phyloP scores from a whole-genome alignment of 2,888 invertebrate genomes.

The Cenopis cana region DNA sequence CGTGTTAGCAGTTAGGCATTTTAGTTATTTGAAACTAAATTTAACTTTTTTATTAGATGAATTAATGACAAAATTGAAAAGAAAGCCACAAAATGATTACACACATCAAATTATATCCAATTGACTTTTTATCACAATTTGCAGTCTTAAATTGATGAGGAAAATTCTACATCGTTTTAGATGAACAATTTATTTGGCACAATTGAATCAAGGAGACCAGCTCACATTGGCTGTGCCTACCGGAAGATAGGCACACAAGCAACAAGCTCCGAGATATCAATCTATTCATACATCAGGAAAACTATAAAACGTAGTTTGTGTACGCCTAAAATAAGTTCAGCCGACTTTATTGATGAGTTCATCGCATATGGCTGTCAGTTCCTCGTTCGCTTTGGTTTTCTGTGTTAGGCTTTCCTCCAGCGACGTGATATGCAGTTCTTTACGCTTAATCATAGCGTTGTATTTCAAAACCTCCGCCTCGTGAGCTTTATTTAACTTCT shows the following conservation, averaged over 20 bases:
- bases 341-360: slow-evolving; percentile 91
- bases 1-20: slow-evolving; percentile 51
- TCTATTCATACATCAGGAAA: slow-evolving; percentile 57
- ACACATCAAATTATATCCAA: slow-evolving; percentile 34
- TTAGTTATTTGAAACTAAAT: neutral
- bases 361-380: slow-evolving; percentile 96
- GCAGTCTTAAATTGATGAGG: slow-evolving; percentile 69
- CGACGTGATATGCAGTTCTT: slow-evolving; percentile 93
- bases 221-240: slow-evolving; percentile 70
- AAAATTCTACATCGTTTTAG: slow-evolving; percentile 48
- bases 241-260: slow-evolving; percentile 71
- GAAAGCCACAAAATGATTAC: slow-evolving; percentile 6
- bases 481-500: slow-evolving; percentile 88
- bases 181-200: slow-evolving; percentile 69
- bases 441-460: slow-evolving; percentile 93
- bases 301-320: slow-evolving; percentile 55
- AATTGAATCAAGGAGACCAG: slow-evolving; percentile 54
- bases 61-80: slow-evolving; percentile 20
- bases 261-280: slow-evolving; percentile 57
- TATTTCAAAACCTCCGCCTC: slow-evolving; percentile 93
- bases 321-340: slow-evolving; percentile 60
- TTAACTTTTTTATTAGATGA: slow-evolving; percentile 36
- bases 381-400: slow-evolving; percentile 95
- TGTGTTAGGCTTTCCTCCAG: slow-evolving; percentile 93
- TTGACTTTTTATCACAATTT: slow-evolving; percentile 68